phyloP scores from a whole-genome alignment of 2,888 invertebrate genomes.

The Zygothrica quintamaculata region DNA sequence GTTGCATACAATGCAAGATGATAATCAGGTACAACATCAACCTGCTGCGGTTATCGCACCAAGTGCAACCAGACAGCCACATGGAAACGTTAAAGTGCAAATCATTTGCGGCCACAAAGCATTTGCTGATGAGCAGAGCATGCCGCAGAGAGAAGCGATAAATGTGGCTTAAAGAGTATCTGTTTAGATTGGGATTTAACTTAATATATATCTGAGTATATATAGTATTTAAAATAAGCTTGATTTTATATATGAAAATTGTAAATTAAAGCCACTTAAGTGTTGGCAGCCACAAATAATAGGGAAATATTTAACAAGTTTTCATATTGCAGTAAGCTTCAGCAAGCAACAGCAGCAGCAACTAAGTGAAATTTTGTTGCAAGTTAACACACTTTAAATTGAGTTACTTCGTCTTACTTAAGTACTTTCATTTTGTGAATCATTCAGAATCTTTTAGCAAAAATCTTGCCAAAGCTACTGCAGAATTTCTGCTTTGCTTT shows the following conservation, averaged over 20 bases:
- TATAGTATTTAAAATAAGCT: too few relatives aligned
- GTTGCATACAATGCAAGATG: slow-evolving; percentile 47
- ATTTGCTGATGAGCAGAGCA: slow-evolving; percentile 3
- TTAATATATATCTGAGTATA: too few relatives aligned
- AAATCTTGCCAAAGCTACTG: slow-evolving; percentile 29
- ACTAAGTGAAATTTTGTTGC: too few relatives aligned
- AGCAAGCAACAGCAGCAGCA: too few relatives aligned
- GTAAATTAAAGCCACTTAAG: too few relatives aligned
- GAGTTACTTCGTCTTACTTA: slow-evolving; percentile 37
- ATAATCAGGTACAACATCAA: slow-evolving; percentile 65
- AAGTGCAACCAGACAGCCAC: slow-evolving; percentile 37
- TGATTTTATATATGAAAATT: too few relatives aligned
- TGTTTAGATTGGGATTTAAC: background rate
- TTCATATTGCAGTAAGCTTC: too few relatives aligned
- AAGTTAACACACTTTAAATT: slow-evolving; percentile 31
- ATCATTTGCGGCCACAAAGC: slow-evolving; percentile 49
- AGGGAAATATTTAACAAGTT: too few relatives aligned
- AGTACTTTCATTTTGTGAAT: slow-evolving; percentile 46
- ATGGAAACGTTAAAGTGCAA: slow-evolving; percentile 40
- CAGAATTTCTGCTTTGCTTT: slow-evolving; percentile 43
- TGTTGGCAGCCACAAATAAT: too few relatives aligned
- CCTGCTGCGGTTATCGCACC: slow-evolving; percentile 63
- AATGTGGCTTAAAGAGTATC: background rate
- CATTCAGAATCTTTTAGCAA: slow-evolving; percentile 41
- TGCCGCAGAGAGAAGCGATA: slow-evolving; percentile 3